These are phyloP conservation scores for Orgyia antiqua DNA, from an alignment of 2,888 invertebrate genomes.

Conservation along the genomic window DNA sequence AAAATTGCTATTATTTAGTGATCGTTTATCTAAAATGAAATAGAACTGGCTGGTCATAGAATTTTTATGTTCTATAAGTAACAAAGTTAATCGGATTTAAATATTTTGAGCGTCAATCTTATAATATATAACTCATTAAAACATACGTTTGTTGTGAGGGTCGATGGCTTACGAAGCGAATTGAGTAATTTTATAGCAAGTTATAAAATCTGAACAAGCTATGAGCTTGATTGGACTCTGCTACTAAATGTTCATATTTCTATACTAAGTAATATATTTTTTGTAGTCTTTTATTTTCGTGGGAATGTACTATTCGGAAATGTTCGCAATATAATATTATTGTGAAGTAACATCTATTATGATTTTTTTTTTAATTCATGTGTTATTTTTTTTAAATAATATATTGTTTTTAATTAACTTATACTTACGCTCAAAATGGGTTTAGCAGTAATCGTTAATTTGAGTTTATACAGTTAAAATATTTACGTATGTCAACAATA, in stretches of 20 bases:
- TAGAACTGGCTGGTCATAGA: slow-evolving; percentile 14
- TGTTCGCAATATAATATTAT: no score
- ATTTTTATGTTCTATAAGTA: slow-evolving; percentile 23
- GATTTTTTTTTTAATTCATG: no score
- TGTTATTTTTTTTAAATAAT: no score
- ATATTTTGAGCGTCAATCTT: slow-evolving; percentile 36
- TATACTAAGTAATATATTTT: slow-evolving; percentile 4
- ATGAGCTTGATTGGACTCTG: slow-evolving; percentile 15
- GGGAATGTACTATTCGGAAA: slow-evolving; percentile 4
- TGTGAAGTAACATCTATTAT: no score
- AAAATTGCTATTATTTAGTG: no score
- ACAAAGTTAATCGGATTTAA: slow-evolving; percentile 28
- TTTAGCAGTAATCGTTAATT: no score
- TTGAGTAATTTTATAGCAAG: slow-evolving; percentile 42
- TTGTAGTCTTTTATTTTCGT: slow-evolving; percentile 6
- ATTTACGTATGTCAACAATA: no score
- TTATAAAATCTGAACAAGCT: slow-evolving; percentile 44
- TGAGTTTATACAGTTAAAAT: no score
- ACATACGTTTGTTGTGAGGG: slow-evolving; percentile 30
- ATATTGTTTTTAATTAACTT: no score
- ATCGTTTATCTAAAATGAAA: slow-evolving; percentile 10
- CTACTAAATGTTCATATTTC: slow-evolving; percentile 19
- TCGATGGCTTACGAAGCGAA: slow-evolving; percentile 40
- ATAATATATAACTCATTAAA: slow-evolving; percentile 44
- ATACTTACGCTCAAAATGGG: no score